Evolutionary conservation across 2,113 vertebrate species (phyloP).

Genomic region (Mus spicilegus): DNA sequence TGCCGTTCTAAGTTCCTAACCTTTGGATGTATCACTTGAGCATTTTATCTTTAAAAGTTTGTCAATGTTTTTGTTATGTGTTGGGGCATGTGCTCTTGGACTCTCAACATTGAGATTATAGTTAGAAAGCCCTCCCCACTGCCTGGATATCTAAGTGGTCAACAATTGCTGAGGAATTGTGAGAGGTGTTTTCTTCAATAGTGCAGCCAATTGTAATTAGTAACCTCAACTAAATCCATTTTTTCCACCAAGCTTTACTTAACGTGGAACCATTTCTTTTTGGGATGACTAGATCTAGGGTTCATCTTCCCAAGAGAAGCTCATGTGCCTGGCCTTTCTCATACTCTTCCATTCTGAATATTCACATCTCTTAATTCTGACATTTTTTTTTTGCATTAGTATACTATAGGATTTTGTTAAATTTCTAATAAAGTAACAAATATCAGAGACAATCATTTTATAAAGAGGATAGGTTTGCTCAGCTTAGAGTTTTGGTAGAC

Average conservation of each 20-base stretch:
- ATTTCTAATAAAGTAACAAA: background rate
- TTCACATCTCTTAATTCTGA: slow-evolving; percentile 7
- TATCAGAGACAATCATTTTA: background rate
- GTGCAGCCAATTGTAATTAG: background rate
- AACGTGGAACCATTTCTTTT: background rate
- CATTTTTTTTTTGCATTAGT: background rate
- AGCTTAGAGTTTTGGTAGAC: background rate
- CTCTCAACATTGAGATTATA: background rate
- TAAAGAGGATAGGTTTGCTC: background rate
- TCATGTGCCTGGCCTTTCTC: background rate
- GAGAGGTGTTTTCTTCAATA: background rate
- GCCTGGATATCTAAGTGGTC: background rate
- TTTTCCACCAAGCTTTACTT: background rate
- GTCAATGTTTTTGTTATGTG: background rate
- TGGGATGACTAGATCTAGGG: background rate
- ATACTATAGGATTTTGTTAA: background rate
- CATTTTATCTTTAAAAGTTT: background rate
- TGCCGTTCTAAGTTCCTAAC: background rate
- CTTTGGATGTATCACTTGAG: background rate
- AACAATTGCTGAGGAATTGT: background rate
- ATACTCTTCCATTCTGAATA: background rate
- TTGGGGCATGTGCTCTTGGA: background rate
- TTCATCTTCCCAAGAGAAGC: background rate
- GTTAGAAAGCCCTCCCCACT: background rate
- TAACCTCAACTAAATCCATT: background rate